These are phyloP conservation scores for Drymodes brunneopygia DNA, from an alignment of 2,113 vertebrate genomes.

Conservation along the genomic window DNA sequence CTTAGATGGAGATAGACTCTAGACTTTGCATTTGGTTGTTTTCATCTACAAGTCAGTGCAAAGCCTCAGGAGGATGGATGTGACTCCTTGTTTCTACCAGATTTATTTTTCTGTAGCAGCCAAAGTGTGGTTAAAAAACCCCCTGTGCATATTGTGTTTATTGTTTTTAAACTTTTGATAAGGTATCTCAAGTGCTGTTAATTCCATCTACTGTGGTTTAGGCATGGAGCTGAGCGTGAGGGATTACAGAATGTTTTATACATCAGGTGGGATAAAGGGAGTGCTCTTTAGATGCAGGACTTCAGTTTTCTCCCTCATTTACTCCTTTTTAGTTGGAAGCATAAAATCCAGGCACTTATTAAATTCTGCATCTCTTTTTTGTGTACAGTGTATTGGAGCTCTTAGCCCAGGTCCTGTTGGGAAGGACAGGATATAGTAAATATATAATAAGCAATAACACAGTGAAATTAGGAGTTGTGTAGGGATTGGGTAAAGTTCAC, in stretches of 20 bases:
- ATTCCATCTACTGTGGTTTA: neutral
- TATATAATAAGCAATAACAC: neutral
- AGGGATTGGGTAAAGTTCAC: neutral
- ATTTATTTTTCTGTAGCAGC: neutral
- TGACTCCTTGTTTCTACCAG: neutral
- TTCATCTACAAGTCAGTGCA: neutral
- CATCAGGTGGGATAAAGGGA: neutral
- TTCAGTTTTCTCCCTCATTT: neutral
- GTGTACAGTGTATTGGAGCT: neutral
- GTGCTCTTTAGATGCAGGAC: neutral
- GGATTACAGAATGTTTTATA: neutral
- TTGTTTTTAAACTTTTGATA: neutral
- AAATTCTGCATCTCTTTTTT: neutral
- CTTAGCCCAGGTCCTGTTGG: neutral
- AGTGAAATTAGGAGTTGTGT: neutral
- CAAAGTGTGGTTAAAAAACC: neutral
- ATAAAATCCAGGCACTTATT: neutral
- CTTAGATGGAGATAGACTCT: neutral
- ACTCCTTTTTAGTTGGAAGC: neutral
- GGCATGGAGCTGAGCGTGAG: neutral
- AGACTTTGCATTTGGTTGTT: neutral
- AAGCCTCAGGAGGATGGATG: neutral
- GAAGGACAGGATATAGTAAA: neutral
- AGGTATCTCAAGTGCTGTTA: neutral
- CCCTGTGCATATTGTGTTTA: neutral